Evolutionary conservation across 2,888 invertebrate species (phyloP).

Genomic region (Drosophila melanosoma): DNA sequence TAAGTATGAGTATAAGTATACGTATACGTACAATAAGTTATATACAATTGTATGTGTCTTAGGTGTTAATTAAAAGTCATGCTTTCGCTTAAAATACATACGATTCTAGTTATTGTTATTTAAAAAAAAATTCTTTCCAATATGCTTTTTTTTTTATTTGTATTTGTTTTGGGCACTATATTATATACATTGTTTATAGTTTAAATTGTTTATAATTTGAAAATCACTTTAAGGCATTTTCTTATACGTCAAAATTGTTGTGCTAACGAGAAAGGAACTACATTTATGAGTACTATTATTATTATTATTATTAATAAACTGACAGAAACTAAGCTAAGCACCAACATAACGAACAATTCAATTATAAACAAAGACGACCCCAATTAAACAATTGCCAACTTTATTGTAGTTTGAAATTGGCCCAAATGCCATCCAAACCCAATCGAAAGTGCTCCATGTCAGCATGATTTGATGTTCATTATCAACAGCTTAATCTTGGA

Average conservation of each 20-base stretch:
- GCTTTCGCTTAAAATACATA: conserved; percentile 66
- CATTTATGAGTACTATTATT: conserved; percentile 25
- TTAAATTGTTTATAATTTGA: conserved; percentile 62
- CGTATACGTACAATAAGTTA: conserved; percentile 50
- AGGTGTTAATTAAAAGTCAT: conserved; percentile 69
- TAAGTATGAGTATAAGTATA: conserved; percentile 44
- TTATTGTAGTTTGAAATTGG: neutral
- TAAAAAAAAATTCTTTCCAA: conserved; percentile 65
- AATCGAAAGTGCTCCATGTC: conserved; percentile 8
- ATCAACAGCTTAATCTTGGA: conserved; percentile 21
- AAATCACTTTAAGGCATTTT: conserved; percentile 81
- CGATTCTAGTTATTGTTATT: conserved; percentile 62
- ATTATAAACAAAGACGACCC: neutral
- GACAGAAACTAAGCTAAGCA: conserved; percentile 8
- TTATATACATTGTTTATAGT: conserved; percentile 63
- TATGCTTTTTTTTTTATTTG: conserved; percentile 15
- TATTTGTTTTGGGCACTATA: conserved; percentile 54
- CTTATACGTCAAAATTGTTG: conserved; percentile 59
- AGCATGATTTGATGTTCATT: neutral
- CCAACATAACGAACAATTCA: neutral
- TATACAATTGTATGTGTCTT: conserved; percentile 54
- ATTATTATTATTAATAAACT: conserved; percentile 7
- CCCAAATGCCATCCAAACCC: conserved; percentile 9
- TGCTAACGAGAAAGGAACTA: conserved; percentile 66
- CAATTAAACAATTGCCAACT: conserved; percentile 18